phyloP scores from a whole-genome alignment of 2,113 vertebrate genomes.

The Gorsachius goisagi region DNA sequence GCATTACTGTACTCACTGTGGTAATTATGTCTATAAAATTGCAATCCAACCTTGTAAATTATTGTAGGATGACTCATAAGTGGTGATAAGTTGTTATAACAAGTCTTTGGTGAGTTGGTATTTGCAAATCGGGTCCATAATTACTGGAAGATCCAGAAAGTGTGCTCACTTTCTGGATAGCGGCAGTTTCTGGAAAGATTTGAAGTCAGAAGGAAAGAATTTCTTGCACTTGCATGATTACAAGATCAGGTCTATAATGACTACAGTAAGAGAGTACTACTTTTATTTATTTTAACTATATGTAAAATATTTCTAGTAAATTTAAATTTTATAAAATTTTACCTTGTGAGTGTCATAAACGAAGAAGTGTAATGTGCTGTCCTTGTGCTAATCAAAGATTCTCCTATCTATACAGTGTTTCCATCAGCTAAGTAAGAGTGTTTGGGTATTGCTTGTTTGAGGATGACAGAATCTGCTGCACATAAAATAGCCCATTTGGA shows the following conservation, averaged over 20 bases:
- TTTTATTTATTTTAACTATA: neutral
- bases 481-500: neutral
- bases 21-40: neutral
- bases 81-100: neutral
- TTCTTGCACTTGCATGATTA: neutral
- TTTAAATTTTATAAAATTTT: neutral
- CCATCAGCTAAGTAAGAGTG: neutral
- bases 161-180: neutral
- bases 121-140: neutral
- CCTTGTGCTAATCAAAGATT: neutral
- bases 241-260: neutral
- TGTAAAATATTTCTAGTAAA: neutral
- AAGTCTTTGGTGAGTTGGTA: neutral
- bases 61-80: neutral
- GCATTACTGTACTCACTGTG: neutral
- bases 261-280: neutral
- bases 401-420: neutral
- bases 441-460: neutral
- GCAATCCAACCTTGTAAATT: neutral
- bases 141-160: neutral
- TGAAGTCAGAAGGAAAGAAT: conserved; percentile 36
- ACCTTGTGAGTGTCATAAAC: neutral
- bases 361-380: neutral
- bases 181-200: neutral
- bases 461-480: neutral